These are phyloP conservation scores for Tachyglossus aculeatus DNA, from an alignment of 2,797 vertebrate species.

Conservation along the genomic window DNA sequence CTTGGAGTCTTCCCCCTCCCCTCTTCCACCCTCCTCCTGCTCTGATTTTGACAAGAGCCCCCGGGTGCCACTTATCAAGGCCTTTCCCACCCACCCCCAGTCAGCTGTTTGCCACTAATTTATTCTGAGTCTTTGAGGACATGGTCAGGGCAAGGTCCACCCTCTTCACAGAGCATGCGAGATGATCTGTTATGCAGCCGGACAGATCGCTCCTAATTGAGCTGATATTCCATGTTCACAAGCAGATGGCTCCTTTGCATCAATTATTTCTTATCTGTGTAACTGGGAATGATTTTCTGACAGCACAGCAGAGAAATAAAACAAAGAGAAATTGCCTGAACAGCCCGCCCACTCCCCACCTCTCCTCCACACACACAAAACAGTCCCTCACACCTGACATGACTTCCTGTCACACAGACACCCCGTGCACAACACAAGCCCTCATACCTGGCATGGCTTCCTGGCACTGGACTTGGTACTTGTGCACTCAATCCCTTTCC, in stretches of 20 bases:
- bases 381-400: too few relatives aligned
- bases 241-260: slow-evolving; percentile 78
- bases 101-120: slow-evolving; percentile 67
- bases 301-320: slow-evolving; percentile 52
- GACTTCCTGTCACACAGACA: too few relatives aligned
- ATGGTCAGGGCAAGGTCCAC: slow-evolving; percentile 41
- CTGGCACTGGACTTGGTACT: too few relatives aligned
- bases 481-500: too few relatives aligned
- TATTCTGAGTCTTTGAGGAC: slow-evolving; percentile 75
- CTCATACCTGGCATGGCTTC: too few relatives aligned
- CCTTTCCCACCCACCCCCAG: slow-evolving; percentile 16
- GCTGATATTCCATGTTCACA: slow-evolving; percentile 70
- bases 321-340: too few relatives aligned
- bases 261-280: slow-evolving; percentile 79
- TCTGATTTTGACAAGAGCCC: background rate
- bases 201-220: slow-evolving; percentile 75
- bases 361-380: too few relatives aligned
- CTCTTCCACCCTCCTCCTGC: background rate
- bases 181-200: slow-evolving; percentile 63
- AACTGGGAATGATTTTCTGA: slow-evolving; percentile 74
- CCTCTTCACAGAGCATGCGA: slow-evolving; percentile 24
- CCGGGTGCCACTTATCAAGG: rapidly evolving
- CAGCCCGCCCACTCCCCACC: too few relatives aligned
- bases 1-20: background rate
- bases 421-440: too few relatives aligned